Evolutionary conservation across 2,888 invertebrate genomes (phyloP).

Genomic region (Celastrina argiolus): DNA sequence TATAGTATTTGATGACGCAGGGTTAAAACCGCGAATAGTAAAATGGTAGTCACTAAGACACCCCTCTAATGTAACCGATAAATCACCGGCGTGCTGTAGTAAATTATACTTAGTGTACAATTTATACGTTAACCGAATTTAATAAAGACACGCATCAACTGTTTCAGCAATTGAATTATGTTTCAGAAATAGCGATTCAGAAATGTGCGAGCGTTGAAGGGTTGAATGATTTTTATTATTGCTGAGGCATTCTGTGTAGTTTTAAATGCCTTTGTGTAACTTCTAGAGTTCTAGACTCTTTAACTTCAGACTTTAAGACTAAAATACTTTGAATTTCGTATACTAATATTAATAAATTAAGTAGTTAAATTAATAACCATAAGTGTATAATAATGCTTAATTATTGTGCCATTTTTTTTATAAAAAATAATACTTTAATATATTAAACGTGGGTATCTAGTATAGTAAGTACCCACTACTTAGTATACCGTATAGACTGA

Average conservation of each 20-base stretch:
- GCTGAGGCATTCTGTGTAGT: slow-evolving; percentile 26
- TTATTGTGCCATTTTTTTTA: neutral
- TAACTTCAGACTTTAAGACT: neutral
- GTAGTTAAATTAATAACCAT: no score
- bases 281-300: neutral
- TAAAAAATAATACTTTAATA: neutral
- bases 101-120: slow-evolving; percentile 69
- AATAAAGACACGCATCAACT: slow-evolving; percentile 73
- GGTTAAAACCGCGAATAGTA: slow-evolving; percentile 38
- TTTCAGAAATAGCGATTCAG: neutral
- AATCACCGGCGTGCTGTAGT: slow-evolving; percentile 52
- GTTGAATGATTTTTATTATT: slow-evolving; percentile 49
- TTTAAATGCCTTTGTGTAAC: neutral
- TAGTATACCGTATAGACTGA: no score
- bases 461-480: no score
- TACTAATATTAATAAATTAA: no score
- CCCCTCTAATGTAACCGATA: slow-evolving; percentile 51
- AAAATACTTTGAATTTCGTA: no score
- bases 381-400: no score
- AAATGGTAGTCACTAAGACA: slow-evolving; percentile 60
- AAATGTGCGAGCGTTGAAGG: slow-evolving; percentile 45
- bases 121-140: slow-evolving; percentile 70
- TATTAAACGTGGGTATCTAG: no score
- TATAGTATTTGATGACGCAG: slow-evolving; percentile 35
- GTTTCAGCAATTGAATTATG: slow-evolving; percentile 66